Evolutionary conservation across 2,797 vertebrate genomes (phyloP).

Genomic region (Enteromius paludinosus): DNA sequence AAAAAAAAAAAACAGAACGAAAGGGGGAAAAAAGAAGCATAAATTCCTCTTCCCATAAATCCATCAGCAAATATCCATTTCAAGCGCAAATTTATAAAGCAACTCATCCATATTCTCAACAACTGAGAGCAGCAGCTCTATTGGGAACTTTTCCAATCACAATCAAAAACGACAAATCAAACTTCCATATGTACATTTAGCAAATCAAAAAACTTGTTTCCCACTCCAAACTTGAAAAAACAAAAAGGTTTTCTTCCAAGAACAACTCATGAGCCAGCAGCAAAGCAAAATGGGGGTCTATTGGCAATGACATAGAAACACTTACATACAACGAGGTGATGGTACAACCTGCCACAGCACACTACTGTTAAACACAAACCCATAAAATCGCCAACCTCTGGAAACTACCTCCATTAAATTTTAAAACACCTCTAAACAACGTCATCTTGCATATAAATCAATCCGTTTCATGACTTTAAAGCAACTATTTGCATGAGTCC

Average conservation of each 20-base stretch:
- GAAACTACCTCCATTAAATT: not conserved
- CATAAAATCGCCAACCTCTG: conserved; percentile 16
- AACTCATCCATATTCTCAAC: conserved; percentile 42
- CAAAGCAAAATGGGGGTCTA: conserved; percentile 49
- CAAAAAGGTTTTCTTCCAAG: conserved; percentile 28
- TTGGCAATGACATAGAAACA: conserved; percentile 37
- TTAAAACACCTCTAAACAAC: conserved; percentile 20
- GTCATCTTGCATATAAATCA: conserved; percentile 29
- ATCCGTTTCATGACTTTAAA: conserved; percentile 8
- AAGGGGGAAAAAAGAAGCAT: not conserved
- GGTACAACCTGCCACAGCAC: conserved; percentile 34
- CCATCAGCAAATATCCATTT: conserved; percentile 20
- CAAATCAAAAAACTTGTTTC: conserved; percentile 30
- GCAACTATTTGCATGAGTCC: conserved; percentile 29
- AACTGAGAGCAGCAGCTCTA: conserved; percentile 46
- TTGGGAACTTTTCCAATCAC: conserved; percentile 13
- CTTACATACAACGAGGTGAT: conserved; percentile 32
- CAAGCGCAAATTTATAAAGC: conserved; percentile 38
- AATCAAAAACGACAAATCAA: conserved; percentile 41
- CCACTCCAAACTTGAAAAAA: conserved; percentile 43
- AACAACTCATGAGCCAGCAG: conserved; percentile 45
- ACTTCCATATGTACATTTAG: conserved; percentile 30
- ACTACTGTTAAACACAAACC: conserved; percentile 42
- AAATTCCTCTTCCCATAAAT: conserved; percentile 17
- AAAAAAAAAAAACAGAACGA: not conserved